Percentiles rank a stretch among this genome's conserved stretches.
phyloP scores from a whole-genome alignment of 2,113 vertebrate genomes.

The Cryptomyrus ogoouensis region DNA sequence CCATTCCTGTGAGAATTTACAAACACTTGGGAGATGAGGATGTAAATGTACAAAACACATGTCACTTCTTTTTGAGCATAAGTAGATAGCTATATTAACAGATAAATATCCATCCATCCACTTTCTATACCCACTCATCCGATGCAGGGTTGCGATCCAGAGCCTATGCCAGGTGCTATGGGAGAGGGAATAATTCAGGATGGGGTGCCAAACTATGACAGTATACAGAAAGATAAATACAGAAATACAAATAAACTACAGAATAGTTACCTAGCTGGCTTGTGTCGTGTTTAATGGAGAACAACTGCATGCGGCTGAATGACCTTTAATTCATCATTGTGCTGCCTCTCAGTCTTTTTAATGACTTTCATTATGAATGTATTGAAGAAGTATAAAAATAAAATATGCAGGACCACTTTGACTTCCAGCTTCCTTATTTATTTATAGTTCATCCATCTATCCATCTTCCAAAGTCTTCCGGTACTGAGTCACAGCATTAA shows the following conservation, averaged over 20 bases:
- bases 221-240: neutral
- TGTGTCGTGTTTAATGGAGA: neutral
- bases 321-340: neutral
- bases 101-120: neutral
- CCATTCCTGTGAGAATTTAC: too few species aligned
- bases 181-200: neutral
- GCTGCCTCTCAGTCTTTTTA: neutral
- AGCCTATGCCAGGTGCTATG: neutral
- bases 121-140: neutral
- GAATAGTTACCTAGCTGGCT: neutral
- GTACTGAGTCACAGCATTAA: neutral
- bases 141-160: neutral
- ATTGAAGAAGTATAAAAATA: neutral
- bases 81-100: neutral
- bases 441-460: neutral
- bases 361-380: neutral
- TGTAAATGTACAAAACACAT: too few species aligned
- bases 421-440: neutral
- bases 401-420: neutral
- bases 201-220: neutral
- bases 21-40: too few species aligned
- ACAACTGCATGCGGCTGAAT: neutral
- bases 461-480: neutral
- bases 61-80: too few species aligned
- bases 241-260: neutral